Conservation (phyloP, 2,113 vertebrate species). For the Hucho hucho region DNA sequence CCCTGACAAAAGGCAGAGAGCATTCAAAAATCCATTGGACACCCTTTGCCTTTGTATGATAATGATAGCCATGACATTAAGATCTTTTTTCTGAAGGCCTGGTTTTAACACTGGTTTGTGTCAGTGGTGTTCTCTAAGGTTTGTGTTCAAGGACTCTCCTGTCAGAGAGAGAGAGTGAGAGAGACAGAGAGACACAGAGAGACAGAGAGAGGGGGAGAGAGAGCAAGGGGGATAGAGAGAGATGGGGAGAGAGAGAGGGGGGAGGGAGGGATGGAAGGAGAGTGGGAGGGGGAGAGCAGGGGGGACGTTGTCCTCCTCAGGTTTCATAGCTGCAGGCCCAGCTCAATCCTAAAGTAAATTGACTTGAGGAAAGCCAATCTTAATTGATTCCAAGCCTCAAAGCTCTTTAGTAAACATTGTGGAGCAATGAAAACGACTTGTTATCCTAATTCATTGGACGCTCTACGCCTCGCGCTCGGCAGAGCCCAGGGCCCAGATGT, state of each 20-base stretch:
- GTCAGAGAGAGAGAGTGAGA: conserved; percentile 73
- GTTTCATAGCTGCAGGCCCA: conserved; percentile 79
- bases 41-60: conserved; percentile 57
- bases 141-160: conserved; percentile 81
- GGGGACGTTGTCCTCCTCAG: conserved; percentile 78
- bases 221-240: not conserved
- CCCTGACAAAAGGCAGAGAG: conserved; percentile 62
- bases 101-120: conserved; percentile 86
- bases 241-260: conserved; percentile 38
- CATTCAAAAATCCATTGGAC: conserved; percentile 58
- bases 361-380: conserved; percentile 85
- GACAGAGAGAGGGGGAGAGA: conserved; percentile 20
- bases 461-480: conserved; percentile 48
- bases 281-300: conserved; percentile 59
- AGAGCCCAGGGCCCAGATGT: conserved; percentile 51
- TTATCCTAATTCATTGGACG: conserved; percentile 75
- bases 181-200: conserved; percentile 72
- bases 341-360: conserved; percentile 81
- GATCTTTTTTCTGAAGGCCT: conserved; percentile 54
- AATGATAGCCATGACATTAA: conserved; percentile 67
- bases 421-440: conserved; percentile 75
- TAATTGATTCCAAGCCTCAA: conserved; percentile 81
- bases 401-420: conserved; percentile 78
- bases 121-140: conserved; percentile 82
- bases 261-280: conserved; percentile 31